phyloP scores from a whole-genome alignment of 2,113 vertebrate genomes.

The human (Homo sapiens) region GRCh38 chr3:135992001-135992500 shows the following conservation, averaged over 20 bases:
- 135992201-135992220: constrained; percentile 67
- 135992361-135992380: not conserved
- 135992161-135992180: constrained; percentile 55
- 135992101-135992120: constrained; percentile 43
- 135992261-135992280: constrained; percentile 75
- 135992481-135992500: constrained; percentile 68
- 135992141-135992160: constrained; percentile 25
- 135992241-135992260: constrained; percentile 67
- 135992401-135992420: constrained; percentile 6
- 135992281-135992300: constrained; percentile 62
- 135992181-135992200: constrained; percentile 66
- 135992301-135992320: constrained; percentile 57
- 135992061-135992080: constrained; percentile 26
- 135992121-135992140: not conserved
- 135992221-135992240: constrained; percentile 68
- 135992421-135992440: constrained; percentile 52
- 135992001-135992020: constrained; percentile 34
- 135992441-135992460: constrained; percentile 55
- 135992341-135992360: constrained; percentile 10
- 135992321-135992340: constrained; percentile 4
- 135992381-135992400: not conserved
- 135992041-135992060: not conserved
- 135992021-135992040: constrained; percentile 31
- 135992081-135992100: constrained; percentile 40
- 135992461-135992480: constrained; percentile 59